These are phyloP conservation scores for Pachyrhynchus sulphureomaculatus DNA, from an alignment of 1,140 invertebrate species.

Conservation along the genomic window DNA sequence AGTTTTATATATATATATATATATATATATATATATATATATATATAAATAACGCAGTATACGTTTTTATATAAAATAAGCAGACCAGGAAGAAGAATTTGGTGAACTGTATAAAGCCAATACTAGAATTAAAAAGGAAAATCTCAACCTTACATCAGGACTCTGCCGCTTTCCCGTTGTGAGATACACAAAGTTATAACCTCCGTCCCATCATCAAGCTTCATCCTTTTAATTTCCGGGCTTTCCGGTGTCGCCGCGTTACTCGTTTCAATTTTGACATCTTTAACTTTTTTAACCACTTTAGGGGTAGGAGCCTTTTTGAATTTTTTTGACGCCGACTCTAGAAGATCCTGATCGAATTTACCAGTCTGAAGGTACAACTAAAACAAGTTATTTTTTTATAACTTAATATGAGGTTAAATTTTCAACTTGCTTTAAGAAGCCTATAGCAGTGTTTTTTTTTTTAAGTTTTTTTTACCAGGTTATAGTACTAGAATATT, in stretches of 20 bases:
- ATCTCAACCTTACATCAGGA: background rate
- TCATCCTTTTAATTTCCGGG: slow-evolving; percentile 11
- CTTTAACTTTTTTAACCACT: background rate
- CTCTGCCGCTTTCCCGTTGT: background rate
- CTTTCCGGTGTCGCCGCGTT: background rate
- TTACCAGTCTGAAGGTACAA: slow-evolving; percentile 63
- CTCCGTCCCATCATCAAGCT: slow-evolving; percentile 27
- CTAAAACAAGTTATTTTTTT: too few species aligned
- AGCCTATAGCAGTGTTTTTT: too few species aligned
- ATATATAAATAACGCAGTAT: too few species aligned
- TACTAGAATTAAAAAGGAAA: too few species aligned
- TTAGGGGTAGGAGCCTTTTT: background rate
- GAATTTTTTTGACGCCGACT: background rate
- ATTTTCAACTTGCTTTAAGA: too few species aligned
- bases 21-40: background rate
- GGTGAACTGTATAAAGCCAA: too few species aligned
- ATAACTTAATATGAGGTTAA: too few species aligned
- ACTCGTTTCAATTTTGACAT: slow-evolving; percentile 5
- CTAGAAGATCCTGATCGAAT: too few species aligned
- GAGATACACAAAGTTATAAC: slow-evolving; percentile 26
- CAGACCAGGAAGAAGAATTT: too few species aligned
- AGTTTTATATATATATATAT: background rate
- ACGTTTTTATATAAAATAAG: too few species aligned
- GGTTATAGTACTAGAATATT: too few species aligned
- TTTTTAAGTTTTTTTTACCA: too few species aligned